Percentiles rank a stretch among this genome's conserved stretches.
phyloP scores from a whole-genome alignment of 2,113 vertebrate species.

The Hyperoodon ampullatus region DNA sequence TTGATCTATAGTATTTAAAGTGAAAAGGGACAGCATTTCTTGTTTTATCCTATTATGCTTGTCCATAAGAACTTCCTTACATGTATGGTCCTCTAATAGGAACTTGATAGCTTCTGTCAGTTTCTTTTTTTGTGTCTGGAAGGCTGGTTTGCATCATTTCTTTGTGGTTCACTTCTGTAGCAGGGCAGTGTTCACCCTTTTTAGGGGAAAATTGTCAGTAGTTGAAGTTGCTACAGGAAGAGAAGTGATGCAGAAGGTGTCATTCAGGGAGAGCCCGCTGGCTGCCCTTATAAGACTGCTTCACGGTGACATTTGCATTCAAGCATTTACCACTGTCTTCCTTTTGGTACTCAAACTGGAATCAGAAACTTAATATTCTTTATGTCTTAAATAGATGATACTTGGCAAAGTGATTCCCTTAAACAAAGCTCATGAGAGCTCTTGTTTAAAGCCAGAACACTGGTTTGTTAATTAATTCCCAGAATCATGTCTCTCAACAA shows the following conservation, averaged over 20 bases:
- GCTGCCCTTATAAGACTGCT: neutral
- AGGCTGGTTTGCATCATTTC: neutral
- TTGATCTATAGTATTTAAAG: neutral
- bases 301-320: neutral
- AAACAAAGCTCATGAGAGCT: neutral
- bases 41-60: neutral
- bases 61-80: neutral
- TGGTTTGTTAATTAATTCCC: neutral
- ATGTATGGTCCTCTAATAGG: neutral
- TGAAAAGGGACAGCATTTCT: neutral
- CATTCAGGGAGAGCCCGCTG: neutral
- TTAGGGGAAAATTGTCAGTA: neutral
- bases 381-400: neutral
- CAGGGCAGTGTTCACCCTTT: neutral
- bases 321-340: neutral
- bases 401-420: slow-evolving; percentile 11
- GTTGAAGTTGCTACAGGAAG: neutral
- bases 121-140: neutral
- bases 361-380: neutral
- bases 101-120: neutral
- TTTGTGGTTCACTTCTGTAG: neutral
- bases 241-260: neutral
- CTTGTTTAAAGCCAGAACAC: slow-evolving; percentile 7
- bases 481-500: neutral
- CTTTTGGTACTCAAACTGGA: neutral